Evolutionary conservation across 2,797 vertebrate species (phyloP).

Genomic region (Malacoraja senta): DNA sequence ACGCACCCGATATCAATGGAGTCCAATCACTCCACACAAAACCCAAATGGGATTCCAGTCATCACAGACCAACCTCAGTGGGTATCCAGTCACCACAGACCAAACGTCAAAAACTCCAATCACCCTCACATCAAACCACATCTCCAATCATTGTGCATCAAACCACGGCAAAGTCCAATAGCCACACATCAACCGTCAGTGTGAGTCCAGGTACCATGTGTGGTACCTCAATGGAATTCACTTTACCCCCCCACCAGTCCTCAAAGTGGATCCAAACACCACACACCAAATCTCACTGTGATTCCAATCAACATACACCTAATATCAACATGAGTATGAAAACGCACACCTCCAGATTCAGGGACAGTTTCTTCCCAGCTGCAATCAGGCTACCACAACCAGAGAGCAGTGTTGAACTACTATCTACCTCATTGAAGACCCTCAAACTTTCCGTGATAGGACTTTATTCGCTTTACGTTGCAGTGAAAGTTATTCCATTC

Average conservation of each 20-base stretch:
- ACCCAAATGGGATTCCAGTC: not conserved
- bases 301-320: not conserved
- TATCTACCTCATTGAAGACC: no score
- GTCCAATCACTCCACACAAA: not conserved
- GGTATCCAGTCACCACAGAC: not conserved
- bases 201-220: not conserved
- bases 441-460: no score
- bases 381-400: no score
- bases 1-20: not conserved
- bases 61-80: not conserved
- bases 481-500: no score
- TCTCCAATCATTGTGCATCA: no score
- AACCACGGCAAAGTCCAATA: no score
- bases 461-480: no score
- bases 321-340: not conserved
- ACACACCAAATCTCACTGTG: not conserved
- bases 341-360: no score
- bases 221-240: not conserved
- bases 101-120: not conserved
- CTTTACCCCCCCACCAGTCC: not conserved
- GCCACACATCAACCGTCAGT: not conserved
- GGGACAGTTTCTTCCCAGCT: no score
- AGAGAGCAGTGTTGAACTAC: no score
- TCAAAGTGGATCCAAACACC: not conserved
- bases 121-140: not conserved